phyloP scores from a whole-genome alignment of 2,113 vertebrate genomes.

The cattle (Bos taurus) region ARS-UCD2.0 NC_037335.1:10522001-10522500 shows the following conservation, averaged over 20 bases:
- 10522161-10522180: neutral
- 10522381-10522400: neutral
- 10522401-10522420: neutral
- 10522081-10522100: rapidly evolving
- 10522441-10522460: neutral
- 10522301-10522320: neutral
- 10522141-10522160: neutral
- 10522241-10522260: neutral
- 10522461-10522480: neutral
- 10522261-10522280: neutral
- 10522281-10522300: neutral
- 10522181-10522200: neutral
- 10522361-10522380: neutral
- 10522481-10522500: neutral
- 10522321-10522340: neutral
- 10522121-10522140: neutral
- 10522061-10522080: neutral
- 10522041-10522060: neutral
- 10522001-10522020: neutral
- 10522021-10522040: neutral
- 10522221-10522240: neutral
- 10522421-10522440: neutral
- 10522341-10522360: neutral
- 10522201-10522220: neutral
- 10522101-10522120: rapidly evolving